Conservation (phyloP, 1,140 invertebrate genomes). For the Scaptomyza pallida region DNA sequence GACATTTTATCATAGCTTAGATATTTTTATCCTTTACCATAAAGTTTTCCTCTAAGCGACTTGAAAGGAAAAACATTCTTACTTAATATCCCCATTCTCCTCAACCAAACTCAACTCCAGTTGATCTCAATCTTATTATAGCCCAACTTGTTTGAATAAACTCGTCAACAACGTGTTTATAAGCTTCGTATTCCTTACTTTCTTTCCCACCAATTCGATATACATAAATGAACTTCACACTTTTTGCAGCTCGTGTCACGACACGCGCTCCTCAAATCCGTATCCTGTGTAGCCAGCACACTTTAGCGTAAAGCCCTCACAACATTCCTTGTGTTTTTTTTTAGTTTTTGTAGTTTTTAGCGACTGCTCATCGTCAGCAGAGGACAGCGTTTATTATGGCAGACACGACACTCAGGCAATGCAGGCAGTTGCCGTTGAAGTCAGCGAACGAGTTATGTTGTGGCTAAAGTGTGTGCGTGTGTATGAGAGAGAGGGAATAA, state of each 20-base stretch:
- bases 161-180: neutral
- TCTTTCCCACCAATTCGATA: neutral
- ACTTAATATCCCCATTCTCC: too few relatives aligned
- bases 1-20: too few relatives aligned
- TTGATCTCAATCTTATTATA: neutral
- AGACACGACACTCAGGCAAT: constrained; percentile 62
- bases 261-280: constrained; percentile 3
- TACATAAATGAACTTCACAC: neutral
- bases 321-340: constrained; percentile 13
- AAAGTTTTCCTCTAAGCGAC: too few relatives aligned
- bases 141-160: neutral
- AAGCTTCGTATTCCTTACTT: neutral
- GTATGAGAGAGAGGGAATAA: neutral
- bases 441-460: constrained; percentile 71
- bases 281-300: constrained; percentile 28
- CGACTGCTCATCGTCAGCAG: constrained; percentile 33
- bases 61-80: too few relatives aligned
- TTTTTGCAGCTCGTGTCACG: constrained; percentile 15
- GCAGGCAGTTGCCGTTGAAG: constrained; percentile 23
- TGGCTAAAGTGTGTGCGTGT: constrained; percentile 16
- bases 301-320: constrained; percentile 21
- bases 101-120: neutral
- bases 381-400: constrained; percentile 73
- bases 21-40: too few relatives aligned
- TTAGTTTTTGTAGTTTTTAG: constrained; percentile 4